These are phyloP conservation scores for Odontamblyopus lacepedii DNA, from an alignment of 2,797 vertebrate species.

Conservation along the genomic window DNA sequence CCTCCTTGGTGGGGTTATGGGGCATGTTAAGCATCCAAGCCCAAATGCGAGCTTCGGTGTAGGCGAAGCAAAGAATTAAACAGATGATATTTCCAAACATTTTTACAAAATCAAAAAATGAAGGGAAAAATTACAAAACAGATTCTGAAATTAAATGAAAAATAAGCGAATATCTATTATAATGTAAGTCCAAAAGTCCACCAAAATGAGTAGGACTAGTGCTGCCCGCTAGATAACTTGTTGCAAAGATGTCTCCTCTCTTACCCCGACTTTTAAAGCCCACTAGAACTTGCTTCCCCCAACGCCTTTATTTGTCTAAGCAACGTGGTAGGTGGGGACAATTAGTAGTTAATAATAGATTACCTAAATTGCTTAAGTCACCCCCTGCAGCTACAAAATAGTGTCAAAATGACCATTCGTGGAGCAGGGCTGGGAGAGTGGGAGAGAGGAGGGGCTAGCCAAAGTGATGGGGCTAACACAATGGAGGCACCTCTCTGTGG, in stretches of 20 bases:
- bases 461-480: constrained; percentile 63
- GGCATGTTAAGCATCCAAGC: constrained; percentile 85
- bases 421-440: constrained; percentile 42
- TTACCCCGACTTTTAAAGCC: constrained; percentile 68
- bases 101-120: constrained; percentile 23
- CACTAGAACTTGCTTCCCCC: constrained; percentile 32
- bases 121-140: background rate
- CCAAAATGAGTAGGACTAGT: constrained; percentile 9
- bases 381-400: constrained; percentile 69
- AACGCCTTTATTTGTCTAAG: constrained; percentile 72
- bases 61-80: constrained; percentile 56
- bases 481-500: constrained; percentile 57
- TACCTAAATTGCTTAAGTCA: constrained; percentile 73
- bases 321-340: constrained; percentile 78
- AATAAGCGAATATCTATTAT: background rate
- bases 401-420: constrained; percentile 67
- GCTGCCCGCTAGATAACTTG: constrained; percentile 25
- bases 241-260: constrained; percentile 37
- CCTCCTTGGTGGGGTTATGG: constrained; percentile 74
- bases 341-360: constrained; percentile 84
- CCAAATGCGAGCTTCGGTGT: constrained; percentile 75
- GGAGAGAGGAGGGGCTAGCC: constrained; percentile 38
- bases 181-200: constrained; percentile 8
- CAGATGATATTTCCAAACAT: constrained; percentile 61
- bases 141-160: background rate